Conservation (phyloP, 2,888 invertebrate genomes). For the Pyrrhosoma nymphula region DNA sequence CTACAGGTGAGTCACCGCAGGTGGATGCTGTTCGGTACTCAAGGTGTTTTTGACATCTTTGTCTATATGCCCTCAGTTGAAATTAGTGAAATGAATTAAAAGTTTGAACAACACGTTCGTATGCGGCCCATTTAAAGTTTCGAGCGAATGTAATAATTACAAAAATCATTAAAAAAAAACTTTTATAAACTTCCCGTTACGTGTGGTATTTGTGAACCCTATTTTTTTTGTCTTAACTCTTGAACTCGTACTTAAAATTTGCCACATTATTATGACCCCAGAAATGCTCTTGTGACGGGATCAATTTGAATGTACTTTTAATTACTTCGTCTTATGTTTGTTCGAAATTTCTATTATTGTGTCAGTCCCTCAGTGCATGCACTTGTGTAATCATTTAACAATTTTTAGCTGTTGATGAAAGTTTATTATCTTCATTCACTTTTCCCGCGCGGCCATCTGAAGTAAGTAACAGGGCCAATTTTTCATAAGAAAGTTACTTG, state of each 20-base stretch:
- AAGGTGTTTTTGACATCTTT: not conserved
- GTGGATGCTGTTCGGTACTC: conserved; percentile 36
- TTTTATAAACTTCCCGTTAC: conserved; percentile 13
- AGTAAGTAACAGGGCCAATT: no score
- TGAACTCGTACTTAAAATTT: not conserved
- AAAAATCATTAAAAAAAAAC: not conserved
- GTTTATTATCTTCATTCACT: no score
- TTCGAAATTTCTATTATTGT: no score
- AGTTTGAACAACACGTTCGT: not conserved
- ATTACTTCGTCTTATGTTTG: no score
- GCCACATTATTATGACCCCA: no score
- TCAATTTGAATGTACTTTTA: no score
- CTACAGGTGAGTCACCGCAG: conserved; percentile 67
- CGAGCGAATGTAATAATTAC: not conserved
- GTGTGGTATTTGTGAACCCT: not conserved
- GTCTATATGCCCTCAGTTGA: not conserved
- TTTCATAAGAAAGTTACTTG: no score
- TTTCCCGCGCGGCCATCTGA: no score
- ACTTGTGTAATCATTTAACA: no score
- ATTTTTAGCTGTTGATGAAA: no score
- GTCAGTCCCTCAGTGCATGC: no score
- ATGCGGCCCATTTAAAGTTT: not conserved
- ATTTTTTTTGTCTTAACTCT: not conserved
- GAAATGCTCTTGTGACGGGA: no score
- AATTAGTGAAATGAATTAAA: not conserved